Conservation (phyloP, 2,888 invertebrate genomes). For the Clivina fossor region DNA sequence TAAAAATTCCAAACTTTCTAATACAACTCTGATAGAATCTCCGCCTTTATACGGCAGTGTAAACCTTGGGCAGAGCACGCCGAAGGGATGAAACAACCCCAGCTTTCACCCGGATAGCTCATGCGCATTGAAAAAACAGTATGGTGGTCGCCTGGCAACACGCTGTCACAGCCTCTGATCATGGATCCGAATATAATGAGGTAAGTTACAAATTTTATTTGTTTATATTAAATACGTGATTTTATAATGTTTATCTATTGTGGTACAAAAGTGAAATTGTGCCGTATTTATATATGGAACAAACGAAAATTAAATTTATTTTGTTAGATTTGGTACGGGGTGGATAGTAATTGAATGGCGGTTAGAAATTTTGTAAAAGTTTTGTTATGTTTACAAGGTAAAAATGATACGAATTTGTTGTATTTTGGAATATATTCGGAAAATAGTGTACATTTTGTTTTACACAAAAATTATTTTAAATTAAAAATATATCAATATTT, state of each 20-base stretch:
- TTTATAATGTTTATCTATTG: conserved; percentile 1
- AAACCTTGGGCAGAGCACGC: conserved; percentile 1
- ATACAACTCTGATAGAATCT: not conserved
- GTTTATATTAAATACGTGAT: conserved; percentile 21
- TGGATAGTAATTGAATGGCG: conserved; percentile 23
- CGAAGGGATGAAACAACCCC: conserved; percentile 15
- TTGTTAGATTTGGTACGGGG: not conserved
- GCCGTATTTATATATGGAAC: too few species aligned
- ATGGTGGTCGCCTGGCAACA: conserved; percentile 32
- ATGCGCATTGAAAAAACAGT: conserved; percentile 27
- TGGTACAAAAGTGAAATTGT: too few species aligned
- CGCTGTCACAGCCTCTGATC: conserved; percentile 29
- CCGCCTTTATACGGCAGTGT: conserved; percentile 25
- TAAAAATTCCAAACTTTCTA: conserved; percentile 10
- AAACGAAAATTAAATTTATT: not conserved
- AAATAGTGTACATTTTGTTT: too few species aligned
- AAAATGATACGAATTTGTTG: too few species aligned
- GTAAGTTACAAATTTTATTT: conserved; percentile 27
- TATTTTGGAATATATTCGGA: not conserved
- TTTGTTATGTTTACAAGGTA: conserved; percentile 17
- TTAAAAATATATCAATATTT: too few species aligned
- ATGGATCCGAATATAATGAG: conserved; percentile 16
- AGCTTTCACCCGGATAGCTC: not conserved
- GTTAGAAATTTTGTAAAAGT: conserved; percentile 23
- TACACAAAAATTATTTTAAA: too few species aligned